phyloP scores from a whole-genome alignment of 2,888 invertebrate species.

The Heliconius hortense region DNA sequence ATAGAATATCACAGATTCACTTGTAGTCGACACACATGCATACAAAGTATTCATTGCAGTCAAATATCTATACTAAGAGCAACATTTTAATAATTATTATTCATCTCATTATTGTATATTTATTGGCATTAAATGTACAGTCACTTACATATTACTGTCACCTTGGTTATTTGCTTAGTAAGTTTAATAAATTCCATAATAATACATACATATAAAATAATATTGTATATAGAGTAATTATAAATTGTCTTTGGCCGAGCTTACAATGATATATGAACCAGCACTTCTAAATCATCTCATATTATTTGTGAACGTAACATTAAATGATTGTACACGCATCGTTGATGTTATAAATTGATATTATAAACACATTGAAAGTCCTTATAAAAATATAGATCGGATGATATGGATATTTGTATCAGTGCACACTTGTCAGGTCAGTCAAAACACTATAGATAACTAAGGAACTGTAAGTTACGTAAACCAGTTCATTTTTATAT shows the following conservation, averaged over 20 bases:
- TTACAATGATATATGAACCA: conserved; percentile 29
- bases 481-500: background rate
- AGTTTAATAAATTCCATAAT: background rate
- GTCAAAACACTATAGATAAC: background rate
- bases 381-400: background rate
- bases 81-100: conserved; percentile 7
- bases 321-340: background rate
- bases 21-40: conserved; percentile 41
- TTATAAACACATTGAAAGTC: background rate
- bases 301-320: conserved; percentile 9
- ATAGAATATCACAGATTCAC: conserved; percentile 48
- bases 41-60: conserved; percentile 29
- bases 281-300: background rate
- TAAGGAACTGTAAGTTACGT: background rate
- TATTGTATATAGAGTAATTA: conserved; percentile 19
- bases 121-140: conserved; percentile 31
- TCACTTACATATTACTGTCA: conserved; percentile 14
- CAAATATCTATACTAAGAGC: conserved; percentile 25
- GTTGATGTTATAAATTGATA: background rate
- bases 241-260: conserved; percentile 30
- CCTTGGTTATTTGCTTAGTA: conserved; percentile 20
- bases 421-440: background rate
- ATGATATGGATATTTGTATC: background rate
- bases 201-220: conserved; percentile 18
- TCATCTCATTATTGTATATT: conserved; percentile 27